These are phyloP conservation scores for Mandrillus leucophaeus DNA, from an alignment of 2,113 vertebrate genomes.

Conservation along the genomic window DNA sequence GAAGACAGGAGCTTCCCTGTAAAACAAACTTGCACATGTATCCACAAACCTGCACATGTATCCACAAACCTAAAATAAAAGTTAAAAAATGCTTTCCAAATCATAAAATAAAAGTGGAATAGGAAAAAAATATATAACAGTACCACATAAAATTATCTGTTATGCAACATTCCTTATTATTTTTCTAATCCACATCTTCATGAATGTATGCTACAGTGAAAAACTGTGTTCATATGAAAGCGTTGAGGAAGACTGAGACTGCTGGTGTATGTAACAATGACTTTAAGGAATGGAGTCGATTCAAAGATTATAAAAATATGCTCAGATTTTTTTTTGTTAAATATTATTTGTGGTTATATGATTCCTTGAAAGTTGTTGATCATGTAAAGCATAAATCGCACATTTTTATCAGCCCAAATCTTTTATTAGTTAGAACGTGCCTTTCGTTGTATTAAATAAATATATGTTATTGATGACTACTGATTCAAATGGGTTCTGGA, in stretches of 20 bases:
- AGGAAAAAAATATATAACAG: not conserved
- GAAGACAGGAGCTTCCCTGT: too few relatives aligned
- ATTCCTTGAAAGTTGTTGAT: not conserved
- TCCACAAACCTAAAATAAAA: too few relatives aligned
- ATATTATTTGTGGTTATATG: not conserved
- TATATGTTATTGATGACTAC: not conserved
- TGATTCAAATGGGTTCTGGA: slow-evolving; percentile 11
- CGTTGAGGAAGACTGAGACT: not conserved
- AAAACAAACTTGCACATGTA: too few relatives aligned
- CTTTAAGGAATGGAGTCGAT: not conserved
- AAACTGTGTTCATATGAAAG: not conserved
- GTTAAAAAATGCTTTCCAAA: too few relatives aligned
- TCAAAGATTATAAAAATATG: not conserved
- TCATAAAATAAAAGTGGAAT: too few relatives aligned
- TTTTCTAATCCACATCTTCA: not conserved
- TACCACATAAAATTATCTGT: not conserved
- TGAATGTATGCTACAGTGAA: not conserved
- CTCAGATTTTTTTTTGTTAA: not conserved
- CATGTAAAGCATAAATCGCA: not conserved
- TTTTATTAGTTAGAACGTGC: not conserved
- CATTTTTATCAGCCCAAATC: not conserved
- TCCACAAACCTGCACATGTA: too few relatives aligned
- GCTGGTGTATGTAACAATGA: not conserved
- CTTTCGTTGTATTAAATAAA: slow-evolving; percentile 2
- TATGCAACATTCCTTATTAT: not conserved